Conservation (phyloP, 1,140 invertebrate genomes). For the Leptopilina clavipes region DNA sequence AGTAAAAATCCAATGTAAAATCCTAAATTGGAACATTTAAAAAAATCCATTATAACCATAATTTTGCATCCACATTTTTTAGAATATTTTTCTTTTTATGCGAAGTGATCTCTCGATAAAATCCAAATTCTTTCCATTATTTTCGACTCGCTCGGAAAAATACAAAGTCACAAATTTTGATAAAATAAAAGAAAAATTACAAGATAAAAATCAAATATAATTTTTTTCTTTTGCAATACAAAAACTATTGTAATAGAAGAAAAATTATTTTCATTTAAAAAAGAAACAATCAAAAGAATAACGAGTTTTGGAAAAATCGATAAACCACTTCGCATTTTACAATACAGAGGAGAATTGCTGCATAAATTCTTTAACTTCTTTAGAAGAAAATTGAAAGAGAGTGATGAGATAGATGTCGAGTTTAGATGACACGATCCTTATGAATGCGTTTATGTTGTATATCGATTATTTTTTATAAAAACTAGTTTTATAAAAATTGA, state of each 20-base stretch:
- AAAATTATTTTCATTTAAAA: not conserved
- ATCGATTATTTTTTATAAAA: too few relatives aligned
- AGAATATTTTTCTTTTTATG: not conserved
- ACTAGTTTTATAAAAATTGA: too few relatives aligned
- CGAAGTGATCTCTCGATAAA: not conserved
- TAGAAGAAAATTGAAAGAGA: not conserved
- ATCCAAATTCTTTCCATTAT: too few relatives aligned
- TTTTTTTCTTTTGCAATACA: too few relatives aligned
- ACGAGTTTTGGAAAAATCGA: conserved; percentile 22
- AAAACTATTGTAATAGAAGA: too few relatives aligned
- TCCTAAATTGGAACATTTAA: conserved; percentile 80
- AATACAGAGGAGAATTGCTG: not conserved
- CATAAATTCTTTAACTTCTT: not conserved
- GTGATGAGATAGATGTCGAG: conserved; percentile 10
- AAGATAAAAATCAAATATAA: too few relatives aligned
- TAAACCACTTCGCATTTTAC: conserved; percentile 18
- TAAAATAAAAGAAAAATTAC: too few relatives aligned
- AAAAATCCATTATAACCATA: not conserved
- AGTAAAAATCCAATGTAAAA: conserved; percentile 99
- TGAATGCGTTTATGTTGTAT: not conserved
- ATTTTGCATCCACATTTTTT: not conserved
- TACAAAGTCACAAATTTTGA: too few relatives aligned
- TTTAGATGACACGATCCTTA: not conserved
- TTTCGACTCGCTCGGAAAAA: too few relatives aligned
- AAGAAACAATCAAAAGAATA: not conserved